phyloP scores from a whole-genome alignment of 2,113 vertebrate genomes.

The Cairina moschata region DNA sequence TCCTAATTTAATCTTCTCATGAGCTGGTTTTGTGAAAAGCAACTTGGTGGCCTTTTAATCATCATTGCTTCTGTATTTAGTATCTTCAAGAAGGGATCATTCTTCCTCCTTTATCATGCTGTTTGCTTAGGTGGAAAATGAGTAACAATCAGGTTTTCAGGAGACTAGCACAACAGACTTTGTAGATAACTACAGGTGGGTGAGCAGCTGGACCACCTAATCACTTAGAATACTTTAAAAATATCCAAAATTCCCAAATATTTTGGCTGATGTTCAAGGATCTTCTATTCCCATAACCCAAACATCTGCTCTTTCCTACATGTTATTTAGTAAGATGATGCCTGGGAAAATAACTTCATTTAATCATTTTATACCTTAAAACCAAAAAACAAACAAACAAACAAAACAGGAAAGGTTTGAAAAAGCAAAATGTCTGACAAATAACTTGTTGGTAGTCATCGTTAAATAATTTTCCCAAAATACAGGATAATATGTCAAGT shows the following conservation, averaged over 20 bases:
- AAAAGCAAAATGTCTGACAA: neutral
- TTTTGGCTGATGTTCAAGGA: neutral
- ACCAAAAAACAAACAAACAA: neutral
- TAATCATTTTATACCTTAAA: neutral
- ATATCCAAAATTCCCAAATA: neutral
- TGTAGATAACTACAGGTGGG: neutral
- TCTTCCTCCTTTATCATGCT: neutral
- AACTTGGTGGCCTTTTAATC: neutral
- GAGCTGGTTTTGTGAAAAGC: neutral
- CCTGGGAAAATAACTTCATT: neutral
- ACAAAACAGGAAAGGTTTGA: neutral
- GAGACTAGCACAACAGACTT: neutral
- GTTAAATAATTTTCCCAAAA: neutral
- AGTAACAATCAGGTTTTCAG: neutral
- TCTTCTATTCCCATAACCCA: neutral
- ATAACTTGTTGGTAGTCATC: neutral
- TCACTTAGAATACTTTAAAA: neutral
- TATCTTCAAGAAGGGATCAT: neutral
- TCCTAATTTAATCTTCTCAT: neutral
- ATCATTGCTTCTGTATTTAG: neutral
- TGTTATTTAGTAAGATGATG: neutral
- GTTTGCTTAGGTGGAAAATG: neutral
- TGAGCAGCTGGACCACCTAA: neutral
- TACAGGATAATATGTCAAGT: neutral
- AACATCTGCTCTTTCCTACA: neutral